Conservation (phyloP, 23 tunicate genomes). For the Trididemnum nubilum region DNA sequence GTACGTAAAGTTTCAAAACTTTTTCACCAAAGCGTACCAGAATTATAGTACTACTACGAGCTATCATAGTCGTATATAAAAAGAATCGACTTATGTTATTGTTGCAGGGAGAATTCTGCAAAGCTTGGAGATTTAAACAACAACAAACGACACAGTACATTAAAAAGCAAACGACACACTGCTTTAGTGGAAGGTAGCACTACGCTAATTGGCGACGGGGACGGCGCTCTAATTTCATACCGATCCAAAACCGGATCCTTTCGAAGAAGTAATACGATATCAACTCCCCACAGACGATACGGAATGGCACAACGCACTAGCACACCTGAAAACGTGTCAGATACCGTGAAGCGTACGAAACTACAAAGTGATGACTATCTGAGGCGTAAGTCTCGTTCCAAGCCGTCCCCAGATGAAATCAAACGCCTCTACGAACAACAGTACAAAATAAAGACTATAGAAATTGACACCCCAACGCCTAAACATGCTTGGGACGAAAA, state of each 20-base stretch:
- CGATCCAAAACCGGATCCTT: not conserved
- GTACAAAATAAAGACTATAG: not conserved
- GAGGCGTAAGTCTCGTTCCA: conserved; percentile 40
- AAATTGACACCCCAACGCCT: not conserved
- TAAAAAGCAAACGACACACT: not conserved
- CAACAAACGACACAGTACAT: conserved; percentile 3
- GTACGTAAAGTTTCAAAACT: too few relatives aligned
- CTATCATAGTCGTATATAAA: too few relatives aligned
- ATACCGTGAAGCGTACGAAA: not conserved
- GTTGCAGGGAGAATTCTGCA: not conserved
- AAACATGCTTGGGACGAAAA: conserved; percentile 36
- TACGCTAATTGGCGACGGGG: not conserved
- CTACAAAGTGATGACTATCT: conserved; percentile 28
- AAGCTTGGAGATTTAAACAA: conserved; percentile 2
- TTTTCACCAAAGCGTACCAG: too few relatives aligned
- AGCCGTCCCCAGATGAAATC: conserved; percentile 44
- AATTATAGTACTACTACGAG: too few relatives aligned
- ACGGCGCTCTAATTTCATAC: not conserved
- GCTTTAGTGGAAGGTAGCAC: conserved; percentile 12
- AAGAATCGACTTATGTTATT: too few relatives aligned
- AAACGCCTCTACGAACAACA: conserved; percentile 38
- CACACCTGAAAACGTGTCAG: not conserved
- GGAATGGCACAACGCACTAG: not conserved
- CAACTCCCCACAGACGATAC: conserved; percentile 53
- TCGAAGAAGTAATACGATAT: conserved; percentile 35